A percentile compares a stretch with the other conserved stretches of the same genome.
phyloP scores from a whole-genome alignment of 2,113 vertebrate genomes.

The Lagopus muta region DNA sequence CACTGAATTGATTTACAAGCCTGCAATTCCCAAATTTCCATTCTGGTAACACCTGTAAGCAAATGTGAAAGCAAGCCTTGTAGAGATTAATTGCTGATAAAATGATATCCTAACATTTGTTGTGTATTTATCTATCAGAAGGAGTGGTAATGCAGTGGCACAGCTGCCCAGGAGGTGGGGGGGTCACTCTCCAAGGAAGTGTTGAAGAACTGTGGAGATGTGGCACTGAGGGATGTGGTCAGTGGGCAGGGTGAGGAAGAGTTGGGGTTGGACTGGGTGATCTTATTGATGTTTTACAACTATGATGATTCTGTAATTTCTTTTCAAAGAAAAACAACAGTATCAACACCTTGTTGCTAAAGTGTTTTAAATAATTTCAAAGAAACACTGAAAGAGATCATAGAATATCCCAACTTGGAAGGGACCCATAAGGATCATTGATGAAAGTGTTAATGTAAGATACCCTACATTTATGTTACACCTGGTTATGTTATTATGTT shows the following conservation, averaged over 20 bases:
- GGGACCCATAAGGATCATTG: too few species aligned
- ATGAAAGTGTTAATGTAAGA: background rate
- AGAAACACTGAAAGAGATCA: background rate
- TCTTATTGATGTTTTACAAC: too few species aligned
- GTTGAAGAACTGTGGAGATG: too few species aligned
- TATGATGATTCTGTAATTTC: background rate
- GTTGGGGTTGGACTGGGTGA: too few species aligned
- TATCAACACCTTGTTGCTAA: background rate
- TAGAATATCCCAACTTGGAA: too few species aligned
- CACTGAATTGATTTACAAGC: constrained; percentile 27
- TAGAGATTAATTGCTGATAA: constrained; percentile 9
- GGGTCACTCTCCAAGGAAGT: too few species aligned
- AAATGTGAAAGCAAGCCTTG: background rate
- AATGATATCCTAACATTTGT: background rate
- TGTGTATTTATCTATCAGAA: constrained; percentile 4
- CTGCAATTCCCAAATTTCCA: background rate
- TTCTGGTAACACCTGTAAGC: background rate
- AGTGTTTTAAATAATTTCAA: background rate
- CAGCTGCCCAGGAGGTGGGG: too few species aligned
- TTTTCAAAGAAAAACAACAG: background rate
- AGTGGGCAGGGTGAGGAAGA: too few species aligned
- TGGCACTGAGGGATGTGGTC: too few species aligned
- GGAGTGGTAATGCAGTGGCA: too few species aligned
- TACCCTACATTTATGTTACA: background rate
- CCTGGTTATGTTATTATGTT: background rate